A percentile compares a stretch with the other conserved stretches of the same genome.
These are phyloP conservation scores for Hippocampus barbouri DNA, from an alignment of 2,113 vertebrate species.

Conservation along the genomic window DNA sequence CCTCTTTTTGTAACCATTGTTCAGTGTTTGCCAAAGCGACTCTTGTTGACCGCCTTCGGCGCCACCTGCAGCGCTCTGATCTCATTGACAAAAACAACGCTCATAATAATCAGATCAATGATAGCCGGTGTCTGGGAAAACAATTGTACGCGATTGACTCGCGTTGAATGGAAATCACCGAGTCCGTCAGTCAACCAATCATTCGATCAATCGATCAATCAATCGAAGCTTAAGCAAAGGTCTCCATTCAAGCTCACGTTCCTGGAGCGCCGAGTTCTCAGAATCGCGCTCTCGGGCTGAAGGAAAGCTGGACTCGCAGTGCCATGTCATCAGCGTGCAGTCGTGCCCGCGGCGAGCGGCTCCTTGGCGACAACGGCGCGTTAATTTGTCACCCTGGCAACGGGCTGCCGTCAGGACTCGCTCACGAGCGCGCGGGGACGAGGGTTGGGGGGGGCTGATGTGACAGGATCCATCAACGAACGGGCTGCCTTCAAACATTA, in stretches of 20 bases:
- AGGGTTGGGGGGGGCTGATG: neutral
- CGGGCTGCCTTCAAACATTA: neutral
- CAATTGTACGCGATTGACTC: no score
- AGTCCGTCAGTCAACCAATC: no score
- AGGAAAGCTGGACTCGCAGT: slow-evolving; percentile 18
- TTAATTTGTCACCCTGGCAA: slow-evolving; percentile 38
- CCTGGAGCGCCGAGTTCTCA: neutral
- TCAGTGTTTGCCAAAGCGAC: no score
- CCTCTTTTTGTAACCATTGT: no score
- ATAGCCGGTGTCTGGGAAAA: no score
- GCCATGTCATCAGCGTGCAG: slow-evolving; percentile 32
- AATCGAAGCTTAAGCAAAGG: neutral
- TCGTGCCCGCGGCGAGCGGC: slow-evolving; percentile 23
- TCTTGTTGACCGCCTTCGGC: no score
- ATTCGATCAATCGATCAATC: no score
- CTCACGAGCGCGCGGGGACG: neutral
- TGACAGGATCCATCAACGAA: neutral
- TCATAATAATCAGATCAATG: no score
- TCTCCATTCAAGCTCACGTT: neutral
- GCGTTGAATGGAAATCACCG: no score
- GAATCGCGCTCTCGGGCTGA: neutral
- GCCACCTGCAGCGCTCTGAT: no score
- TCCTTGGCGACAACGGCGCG: slow-evolving; percentile 9
- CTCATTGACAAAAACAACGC: no score
- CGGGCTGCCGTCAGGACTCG: slow-evolving; percentile 20